phyloP scores from a whole-genome alignment of 2,113 vertebrate genomes.

The Hippocampus zosterae region DNA sequence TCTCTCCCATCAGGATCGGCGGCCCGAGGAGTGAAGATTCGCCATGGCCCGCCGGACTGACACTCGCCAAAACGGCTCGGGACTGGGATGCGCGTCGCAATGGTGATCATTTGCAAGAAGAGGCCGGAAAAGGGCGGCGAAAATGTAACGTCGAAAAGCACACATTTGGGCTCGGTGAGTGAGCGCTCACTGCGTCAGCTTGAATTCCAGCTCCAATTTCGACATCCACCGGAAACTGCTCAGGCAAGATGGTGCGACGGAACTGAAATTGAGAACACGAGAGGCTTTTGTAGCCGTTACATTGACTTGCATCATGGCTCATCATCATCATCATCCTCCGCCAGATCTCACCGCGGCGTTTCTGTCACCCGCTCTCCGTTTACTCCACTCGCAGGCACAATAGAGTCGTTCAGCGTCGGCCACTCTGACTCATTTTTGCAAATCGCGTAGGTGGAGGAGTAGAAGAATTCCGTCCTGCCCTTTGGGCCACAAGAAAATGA shows the following conservation, averaged over 20 bases:
- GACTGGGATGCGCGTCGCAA: conserved; percentile 73
- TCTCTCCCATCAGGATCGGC: conserved; percentile 59
- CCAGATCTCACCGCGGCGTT: conserved; percentile 12
- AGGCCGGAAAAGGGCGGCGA: conserved; percentile 79
- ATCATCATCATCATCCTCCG: neutral
- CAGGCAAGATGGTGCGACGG: conserved; percentile 9
- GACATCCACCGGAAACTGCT: conserved; percentile 6
- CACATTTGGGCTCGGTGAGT: conserved; percentile 78
- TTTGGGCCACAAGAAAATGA: conserved; percentile 48
- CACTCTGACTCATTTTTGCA: conserved; percentile 37
- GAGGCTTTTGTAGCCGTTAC: conserved; percentile 19
- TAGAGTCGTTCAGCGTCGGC: conserved; percentile 16
- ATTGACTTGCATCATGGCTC: conserved; percentile 29
- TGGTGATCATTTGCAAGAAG: conserved; percentile 89
- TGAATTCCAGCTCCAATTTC: conserved; percentile 14
- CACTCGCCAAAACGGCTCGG: conserved; percentile 45
- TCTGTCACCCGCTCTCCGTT: conserved; percentile 15
- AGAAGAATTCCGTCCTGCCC: conserved; percentile 24
- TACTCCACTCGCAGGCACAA: conserved; percentile 27
- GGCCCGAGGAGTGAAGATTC: conserved; percentile 39
- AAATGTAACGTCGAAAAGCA: conserved; percentile 71
- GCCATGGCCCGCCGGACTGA: conserved; percentile 53
- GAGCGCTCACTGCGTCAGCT: conserved; percentile 50
- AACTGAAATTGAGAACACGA: conserved; percentile 6
- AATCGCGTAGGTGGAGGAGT: conserved; percentile 16